phyloP scores from a whole-genome alignment of 2,113 vertebrate species.

The Danio rerio region DNA sequence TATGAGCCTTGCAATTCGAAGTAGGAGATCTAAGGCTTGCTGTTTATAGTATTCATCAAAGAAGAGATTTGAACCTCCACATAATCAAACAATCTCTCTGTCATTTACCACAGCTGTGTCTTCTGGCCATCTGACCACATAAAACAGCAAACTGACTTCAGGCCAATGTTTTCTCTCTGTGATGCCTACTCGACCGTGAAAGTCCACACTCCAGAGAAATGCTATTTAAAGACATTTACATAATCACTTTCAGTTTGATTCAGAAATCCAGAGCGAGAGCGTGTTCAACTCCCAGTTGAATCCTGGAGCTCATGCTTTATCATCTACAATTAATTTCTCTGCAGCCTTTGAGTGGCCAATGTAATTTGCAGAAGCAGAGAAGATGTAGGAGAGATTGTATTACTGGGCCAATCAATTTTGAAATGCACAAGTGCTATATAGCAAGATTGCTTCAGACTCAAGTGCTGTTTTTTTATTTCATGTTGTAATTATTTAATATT shows the following conservation, averaged over 20 bases:
- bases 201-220: slow-evolving; percentile 39
- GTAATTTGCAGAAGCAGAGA: not conserved
- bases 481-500: not conserved
- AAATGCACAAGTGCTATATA: not conserved
- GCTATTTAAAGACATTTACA: slow-evolving; percentile 53
- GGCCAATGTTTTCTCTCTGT: slow-evolving; percentile 17
- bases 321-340: slow-evolving; percentile 16
- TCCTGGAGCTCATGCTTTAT: slow-evolving; percentile 5
- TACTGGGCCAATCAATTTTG: not conserved
- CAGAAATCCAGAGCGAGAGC: slow-evolving; percentile 32
- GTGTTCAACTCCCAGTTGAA: slow-evolving; percentile 1
- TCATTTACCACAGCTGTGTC: slow-evolving; percentile 28
- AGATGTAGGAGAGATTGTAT: not conserved
- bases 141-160: not conserved
- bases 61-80: slow-evolving; percentile 29
- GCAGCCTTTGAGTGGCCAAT: not conserved
- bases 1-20: not conserved
- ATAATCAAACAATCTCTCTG: slow-evolving; percentile 45
- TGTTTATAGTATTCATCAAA: not conserved
- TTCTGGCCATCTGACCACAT: slow-evolving; percentile 48
- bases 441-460: not conserved
- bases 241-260: slow-evolving; percentile 49
- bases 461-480: not conserved
- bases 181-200: slow-evolving; percentile 37
- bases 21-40: not conserved